Conservation (phyloP, 2,888 invertebrate species). For the Rhingia rostrata region DNA sequence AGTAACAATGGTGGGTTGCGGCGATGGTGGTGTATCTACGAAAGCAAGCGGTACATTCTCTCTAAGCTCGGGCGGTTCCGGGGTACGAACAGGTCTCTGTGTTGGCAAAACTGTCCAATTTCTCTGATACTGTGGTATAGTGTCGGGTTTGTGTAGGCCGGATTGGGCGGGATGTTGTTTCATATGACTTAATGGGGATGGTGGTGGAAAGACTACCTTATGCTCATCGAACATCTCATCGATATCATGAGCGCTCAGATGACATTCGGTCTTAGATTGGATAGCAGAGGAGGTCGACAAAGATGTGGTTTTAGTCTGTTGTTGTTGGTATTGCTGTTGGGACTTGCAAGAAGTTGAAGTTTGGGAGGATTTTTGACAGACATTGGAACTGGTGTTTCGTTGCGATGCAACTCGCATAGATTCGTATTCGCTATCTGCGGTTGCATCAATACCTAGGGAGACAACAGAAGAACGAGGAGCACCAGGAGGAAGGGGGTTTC, state of each 20-base stretch:
- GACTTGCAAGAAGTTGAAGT: constrained; percentile 78
- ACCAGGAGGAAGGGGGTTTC: constrained; percentile 77
- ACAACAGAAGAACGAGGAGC: constrained; percentile 77
- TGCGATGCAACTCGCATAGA: constrained; percentile 79
- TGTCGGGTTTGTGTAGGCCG: constrained; percentile 86
- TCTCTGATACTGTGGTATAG: constrained; percentile 87
- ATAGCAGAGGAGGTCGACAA: constrained; percentile 59
- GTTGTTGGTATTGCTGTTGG: constrained; percentile 80
- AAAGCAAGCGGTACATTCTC: constrained; percentile 83
- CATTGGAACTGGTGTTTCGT: constrained; percentile 77
- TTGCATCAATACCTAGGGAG: constrained; percentile 75
- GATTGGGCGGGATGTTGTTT: constrained; percentile 81
- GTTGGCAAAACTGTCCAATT: constrained; percentile 85
- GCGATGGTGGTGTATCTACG: constrained; percentile 80
- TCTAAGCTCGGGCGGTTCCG: constrained; percentile 84
- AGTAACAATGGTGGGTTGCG: constrained; percentile 73
- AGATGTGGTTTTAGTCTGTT: constrained; percentile 76
- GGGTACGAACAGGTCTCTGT: constrained; percentile 85
- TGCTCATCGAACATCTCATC: constrained; percentile 81
- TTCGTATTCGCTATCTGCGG: constrained; percentile 78
- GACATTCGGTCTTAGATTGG: constrained; percentile 59
- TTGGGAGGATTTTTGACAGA: constrained; percentile 56
- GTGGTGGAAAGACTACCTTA: constrained; percentile 81
- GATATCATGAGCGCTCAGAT: constrained; percentile 76
- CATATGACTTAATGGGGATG: constrained; percentile 81